These are phyloP conservation scores for Anthopleura sola DNA, from an alignment of 64 coral and sea anemone genomes.

Conservation along the genomic window DNA sequence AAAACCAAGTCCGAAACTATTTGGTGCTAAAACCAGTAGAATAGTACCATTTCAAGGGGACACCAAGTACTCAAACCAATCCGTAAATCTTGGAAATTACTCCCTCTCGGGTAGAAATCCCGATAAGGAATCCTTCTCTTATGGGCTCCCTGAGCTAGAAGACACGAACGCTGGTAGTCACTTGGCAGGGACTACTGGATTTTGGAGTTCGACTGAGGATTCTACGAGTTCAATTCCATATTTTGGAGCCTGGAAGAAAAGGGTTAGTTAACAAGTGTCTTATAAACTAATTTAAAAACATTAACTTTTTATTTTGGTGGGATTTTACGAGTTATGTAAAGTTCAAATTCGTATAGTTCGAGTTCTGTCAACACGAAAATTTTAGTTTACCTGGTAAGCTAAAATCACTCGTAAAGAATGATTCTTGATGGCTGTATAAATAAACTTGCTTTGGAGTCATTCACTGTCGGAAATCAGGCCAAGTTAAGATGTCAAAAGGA, in stretches of 20 bases:
- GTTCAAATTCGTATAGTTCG: too few relatives aligned
- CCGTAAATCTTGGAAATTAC: not conserved
- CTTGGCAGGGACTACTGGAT: conserved; percentile 61
- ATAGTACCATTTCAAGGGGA: not conserved
- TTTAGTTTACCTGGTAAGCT: too few relatives aligned
- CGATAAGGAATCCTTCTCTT: conserved; percentile 59
- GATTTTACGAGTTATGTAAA: not conserved
- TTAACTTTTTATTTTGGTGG: not conserved
- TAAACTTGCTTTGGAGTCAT: too few relatives aligned
- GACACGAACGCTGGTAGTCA: conserved; percentile 16
- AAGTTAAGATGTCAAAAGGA: not conserved
- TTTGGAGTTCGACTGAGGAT: conserved; percentile 50
- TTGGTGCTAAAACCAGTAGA: not conserved
- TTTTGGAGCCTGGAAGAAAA: conserved; percentile 70
- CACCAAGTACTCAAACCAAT: not conserved
- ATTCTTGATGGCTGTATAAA: too few relatives aligned
- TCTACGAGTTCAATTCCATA: conserved; percentile 38
- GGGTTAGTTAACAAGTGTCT: conserved; percentile 39
- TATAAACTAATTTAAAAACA: not conserved
- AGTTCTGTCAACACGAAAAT: too few relatives aligned
- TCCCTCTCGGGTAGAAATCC: conserved; percentile 25
- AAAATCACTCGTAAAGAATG: too few relatives aligned
- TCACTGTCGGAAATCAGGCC: too few relatives aligned
- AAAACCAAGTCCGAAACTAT: not conserved
- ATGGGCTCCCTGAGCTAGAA: conserved; percentile 67